These are phyloP conservation scores for Hiodon alosoides DNA, from an alignment of 2,113 vertebrate species.

Conservation along the genomic window DNA sequence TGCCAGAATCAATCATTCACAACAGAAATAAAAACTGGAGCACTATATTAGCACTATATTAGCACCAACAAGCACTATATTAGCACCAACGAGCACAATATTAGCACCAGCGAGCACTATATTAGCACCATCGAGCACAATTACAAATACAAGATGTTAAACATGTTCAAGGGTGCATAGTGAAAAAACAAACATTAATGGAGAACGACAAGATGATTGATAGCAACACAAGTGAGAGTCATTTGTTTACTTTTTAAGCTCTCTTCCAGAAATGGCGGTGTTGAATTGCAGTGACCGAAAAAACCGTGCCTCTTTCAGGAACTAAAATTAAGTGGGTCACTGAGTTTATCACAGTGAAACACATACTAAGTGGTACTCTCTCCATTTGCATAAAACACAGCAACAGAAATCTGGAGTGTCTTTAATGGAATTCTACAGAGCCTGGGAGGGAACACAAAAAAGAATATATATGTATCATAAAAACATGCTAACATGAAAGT, in stretches of 20 bases:
- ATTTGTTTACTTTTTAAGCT: slow-evolving; percentile 38
- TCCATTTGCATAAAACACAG: not conserved
- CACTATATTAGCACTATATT: slow-evolving; percentile 16
- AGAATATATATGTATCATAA: too few species aligned
- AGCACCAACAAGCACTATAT: slow-evolving; percentile 33
- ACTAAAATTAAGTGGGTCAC: not conserved
- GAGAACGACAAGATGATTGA: slow-evolving; percentile 47
- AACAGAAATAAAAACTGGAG: slow-evolving; percentile 21
- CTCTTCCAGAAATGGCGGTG: not conserved
- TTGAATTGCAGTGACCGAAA: not conserved
- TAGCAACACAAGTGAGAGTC: slow-evolving; percentile 31
- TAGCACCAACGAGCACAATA: slow-evolving; percentile 44
- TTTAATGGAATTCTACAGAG: too few species aligned
- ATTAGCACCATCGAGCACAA: slow-evolving; percentile 50
- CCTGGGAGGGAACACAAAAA: too few species aligned
- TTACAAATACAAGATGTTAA: slow-evolving; percentile 50
- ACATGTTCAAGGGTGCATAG: slow-evolving; percentile 51
- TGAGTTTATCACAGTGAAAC: not conserved
- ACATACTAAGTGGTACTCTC: not conserved
- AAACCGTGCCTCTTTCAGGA: not conserved
- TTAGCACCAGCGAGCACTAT: slow-evolving; percentile 23
- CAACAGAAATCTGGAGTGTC: too few species aligned
- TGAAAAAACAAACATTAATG: slow-evolving; percentile 42
- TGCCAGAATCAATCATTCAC: slow-evolving; percentile 58
- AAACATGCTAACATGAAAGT: too few species aligned